A percentile compares a stretch with the other conserved stretches of the same genome.
phyloP scores from a whole-genome alignment of 2,113 vertebrate genomes.

The Tetrao urogallus region DNA sequence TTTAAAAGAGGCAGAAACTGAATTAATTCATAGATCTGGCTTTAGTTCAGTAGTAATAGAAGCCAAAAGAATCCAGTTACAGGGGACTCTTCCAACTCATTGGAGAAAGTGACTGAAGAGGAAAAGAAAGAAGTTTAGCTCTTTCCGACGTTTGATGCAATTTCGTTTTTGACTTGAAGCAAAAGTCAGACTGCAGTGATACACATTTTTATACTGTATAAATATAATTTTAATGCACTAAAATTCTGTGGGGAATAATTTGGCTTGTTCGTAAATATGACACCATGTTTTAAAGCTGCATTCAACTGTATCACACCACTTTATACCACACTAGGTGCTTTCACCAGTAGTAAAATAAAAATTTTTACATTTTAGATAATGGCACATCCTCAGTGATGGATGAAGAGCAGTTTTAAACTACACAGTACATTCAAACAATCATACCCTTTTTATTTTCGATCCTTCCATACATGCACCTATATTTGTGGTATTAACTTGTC shows the following conservation, averaged over 20 bases:
- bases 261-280: background rate
- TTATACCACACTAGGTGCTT: slow-evolving; percentile 6
- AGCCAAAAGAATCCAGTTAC: slow-evolving; percentile 48
- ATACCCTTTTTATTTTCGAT: background rate
- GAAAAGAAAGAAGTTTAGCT: background rate
- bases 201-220: background rate
- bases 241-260: background rate
- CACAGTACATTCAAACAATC: background rate
- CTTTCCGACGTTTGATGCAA: background rate
- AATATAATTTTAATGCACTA: background rate
- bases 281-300: background rate
- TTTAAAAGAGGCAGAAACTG: slow-evolving; percentile 40
- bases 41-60: slow-evolving; percentile 18
- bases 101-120: slow-evolving; percentile 37
- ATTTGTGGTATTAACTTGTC: background rate
- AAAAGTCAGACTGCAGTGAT: background rate
- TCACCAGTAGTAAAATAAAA: background rate
- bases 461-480: background rate
- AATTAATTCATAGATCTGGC: slow-evolving; percentile 63
- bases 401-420: background rate
- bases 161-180: slow-evolving; percentile 11
- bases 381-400: background rate
- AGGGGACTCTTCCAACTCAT: slow-evolving; percentile 11
- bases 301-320: background rate
- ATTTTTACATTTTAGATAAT: background rate